A percentile compares a stretch with the other conserved stretches of the same genome.
Evolutionary conservation across 2,113 vertebrate genomes (phyloP).

Genomic region (Ia io): DNA sequence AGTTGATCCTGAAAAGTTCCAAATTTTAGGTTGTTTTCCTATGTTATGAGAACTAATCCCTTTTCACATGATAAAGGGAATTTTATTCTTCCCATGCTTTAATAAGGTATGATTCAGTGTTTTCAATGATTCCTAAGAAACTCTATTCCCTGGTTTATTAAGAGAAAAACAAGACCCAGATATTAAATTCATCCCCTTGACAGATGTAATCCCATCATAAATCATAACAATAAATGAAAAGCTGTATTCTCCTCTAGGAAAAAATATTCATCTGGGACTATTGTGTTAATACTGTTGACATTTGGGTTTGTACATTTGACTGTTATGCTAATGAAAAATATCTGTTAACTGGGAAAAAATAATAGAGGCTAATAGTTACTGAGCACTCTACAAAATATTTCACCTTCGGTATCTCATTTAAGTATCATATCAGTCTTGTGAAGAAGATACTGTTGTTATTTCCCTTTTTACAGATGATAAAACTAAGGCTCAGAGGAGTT

Average conservation of each 20-base stretch:
- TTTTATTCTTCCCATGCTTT: slow-evolving; percentile 28
- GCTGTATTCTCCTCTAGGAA: background rate
- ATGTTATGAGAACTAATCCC: background rate
- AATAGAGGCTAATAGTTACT: background rate
- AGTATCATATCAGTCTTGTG: background rate
- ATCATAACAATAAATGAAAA: slow-evolving; percentile 22
- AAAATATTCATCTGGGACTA: background rate
- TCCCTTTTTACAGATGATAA: background rate
- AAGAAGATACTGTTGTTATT: background rate
- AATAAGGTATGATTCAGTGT: background rate
- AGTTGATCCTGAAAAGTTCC: background rate
- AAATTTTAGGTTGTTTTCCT: slow-evolving; percentile 1
- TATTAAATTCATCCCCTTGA: slow-evolving; percentile 8
- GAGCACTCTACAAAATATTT: background rate
- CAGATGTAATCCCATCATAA: background rate
- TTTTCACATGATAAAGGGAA: background rate
- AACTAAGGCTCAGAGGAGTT: background rate
- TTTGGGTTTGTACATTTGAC: background rate
- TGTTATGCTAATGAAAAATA: slow-evolving; percentile 5
- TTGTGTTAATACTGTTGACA: slow-evolving; percentile 1
- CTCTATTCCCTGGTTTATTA: background rate
- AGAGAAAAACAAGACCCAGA: background rate
- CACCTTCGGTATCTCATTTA: background rate
- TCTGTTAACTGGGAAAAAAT: background rate
- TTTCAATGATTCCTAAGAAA: slow-evolving; percentile 8